Percentiles rank a stretch among this genome's conserved stretches.
Conservation (phyloP, 2,113 vertebrate genomes). For the Chaetops frenatus region DNA sequence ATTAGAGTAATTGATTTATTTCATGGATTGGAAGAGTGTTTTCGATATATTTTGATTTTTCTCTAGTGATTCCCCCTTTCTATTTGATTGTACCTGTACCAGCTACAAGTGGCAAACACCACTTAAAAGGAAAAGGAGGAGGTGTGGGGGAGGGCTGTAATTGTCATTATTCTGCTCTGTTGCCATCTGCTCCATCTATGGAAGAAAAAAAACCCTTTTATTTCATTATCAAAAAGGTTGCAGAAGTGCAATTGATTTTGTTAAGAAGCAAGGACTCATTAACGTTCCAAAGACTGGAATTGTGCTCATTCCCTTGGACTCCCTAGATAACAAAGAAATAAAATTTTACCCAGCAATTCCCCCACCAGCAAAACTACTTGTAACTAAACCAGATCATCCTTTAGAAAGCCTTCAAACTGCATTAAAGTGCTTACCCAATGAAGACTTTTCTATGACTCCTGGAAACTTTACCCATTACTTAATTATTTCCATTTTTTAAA, state of each 20-base stretch:
- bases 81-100: slow-evolving; percentile 17
- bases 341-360: slow-evolving; percentile 29
- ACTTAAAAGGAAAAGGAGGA: neutral
- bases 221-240: slow-evolving; percentile 50
- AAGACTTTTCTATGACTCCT: neutral
- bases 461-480: neutral
- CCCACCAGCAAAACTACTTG: slow-evolving; percentile 15
- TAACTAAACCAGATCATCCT: slow-evolving; percentile 16
- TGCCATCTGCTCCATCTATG: neutral
- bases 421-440: neutral
- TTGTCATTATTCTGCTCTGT: slow-evolving; percentile 17
- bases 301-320: neutral
- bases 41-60: slow-evolving; percentile 38
- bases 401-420: neutral
- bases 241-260: slow-evolving; percentile 33
- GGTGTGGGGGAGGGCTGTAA: neutral
- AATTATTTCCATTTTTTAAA: neutral
- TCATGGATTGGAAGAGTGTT: neutral
- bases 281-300: neutral
- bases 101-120: neutral
- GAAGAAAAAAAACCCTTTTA: neutral
- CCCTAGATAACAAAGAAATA: slow-evolving; percentile 21
- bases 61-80: neutral
- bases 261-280: slow-evolving; percentile 38
- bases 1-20: slow-evolving; percentile 11